A percentile compares a stretch with the other conserved stretches of the same genome.
phyloP scores from a whole-genome alignment of 2,797 vertebrate species.

The Epinephelus coioides region DNA sequence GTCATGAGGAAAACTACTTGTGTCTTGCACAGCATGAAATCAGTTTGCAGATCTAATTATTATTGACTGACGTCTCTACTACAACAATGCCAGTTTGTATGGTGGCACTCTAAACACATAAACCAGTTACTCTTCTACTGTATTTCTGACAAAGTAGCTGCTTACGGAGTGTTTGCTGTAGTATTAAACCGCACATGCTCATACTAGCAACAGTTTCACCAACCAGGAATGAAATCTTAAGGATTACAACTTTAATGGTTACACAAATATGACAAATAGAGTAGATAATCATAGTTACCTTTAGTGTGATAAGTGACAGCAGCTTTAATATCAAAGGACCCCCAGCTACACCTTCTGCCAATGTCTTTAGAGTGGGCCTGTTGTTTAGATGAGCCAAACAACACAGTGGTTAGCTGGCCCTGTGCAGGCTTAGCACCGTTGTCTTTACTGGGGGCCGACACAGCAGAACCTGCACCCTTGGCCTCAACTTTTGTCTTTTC shows the following conservation, averaged over 20 bases:
- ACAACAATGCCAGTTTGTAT: slow-evolving; percentile 2
- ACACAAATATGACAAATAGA: slow-evolving; percentile 10
- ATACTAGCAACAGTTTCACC: neutral
- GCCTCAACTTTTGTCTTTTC: slow-evolving; percentile 87
- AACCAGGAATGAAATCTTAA: slow-evolving; percentile 2
- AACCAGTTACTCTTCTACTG: neutral
- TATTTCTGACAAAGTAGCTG: neutral
- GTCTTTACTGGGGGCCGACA: slow-evolving; percentile 90
- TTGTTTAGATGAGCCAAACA: slow-evolving; percentile 93
- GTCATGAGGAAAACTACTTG: neutral
- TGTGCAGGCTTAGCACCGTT: slow-evolving; percentile 89
- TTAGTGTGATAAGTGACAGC: slow-evolving; percentile 98
- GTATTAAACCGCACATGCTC: neutral
- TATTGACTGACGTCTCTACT: neutral
- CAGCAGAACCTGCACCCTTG: slow-evolving; percentile 88
- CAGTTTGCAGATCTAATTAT: neutral
- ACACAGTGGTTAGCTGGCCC: slow-evolving; percentile 90
- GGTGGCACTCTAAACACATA: neutral
- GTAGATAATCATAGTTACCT: slow-evolving; percentile 86
- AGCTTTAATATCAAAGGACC: slow-evolving; percentile 94
- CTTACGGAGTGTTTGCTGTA: neutral
- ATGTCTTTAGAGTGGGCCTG: slow-evolving; percentile 91
- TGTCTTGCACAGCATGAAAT: neutral
- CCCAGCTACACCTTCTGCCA: slow-evolving; percentile 93
- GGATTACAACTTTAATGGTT: slow-evolving; percentile 2